Evolutionary conservation across 2,113 vertebrate species (phyloP), one percentile per base, ranked within the genome.

Genomic region (Poecilia latipinna): DNA sequence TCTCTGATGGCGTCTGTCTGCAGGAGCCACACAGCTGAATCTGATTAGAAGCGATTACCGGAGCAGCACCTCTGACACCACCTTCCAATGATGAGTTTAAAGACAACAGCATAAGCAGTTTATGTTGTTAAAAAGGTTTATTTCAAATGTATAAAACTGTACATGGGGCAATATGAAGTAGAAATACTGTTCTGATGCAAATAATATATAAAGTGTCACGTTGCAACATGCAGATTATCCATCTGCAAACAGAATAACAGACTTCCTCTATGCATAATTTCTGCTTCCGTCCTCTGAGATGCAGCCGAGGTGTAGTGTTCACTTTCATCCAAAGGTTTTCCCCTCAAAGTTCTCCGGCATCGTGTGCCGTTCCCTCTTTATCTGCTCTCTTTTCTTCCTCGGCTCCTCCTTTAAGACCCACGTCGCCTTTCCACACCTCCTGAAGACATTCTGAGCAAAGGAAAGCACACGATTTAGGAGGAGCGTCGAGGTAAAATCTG

Each of bases 361-460:
- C 93, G 24, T 91, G 95, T 0, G 65, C 67, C 54, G 66, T 78
- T 48, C 19, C 57, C 13, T 84, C 35, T 24, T 62, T 44, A 12
- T 37, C 72, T 7, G 37, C 8, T 7, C 74, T 39, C 0, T n/a
- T 26, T 28, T 6, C 81, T 65, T 78, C 90, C 77, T 70, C 65
- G 13, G 77, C 72, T 19, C 32, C 89, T 78, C 32, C 84, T 70
- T 91, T 85, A 3, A 69, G 80, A 22, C 93, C 94, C 51, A 70
- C 1, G 75, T 94, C 94, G 54, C 91, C 94, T 79, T 94, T 96
- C 96, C 95, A 96, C 54, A 89, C 91, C 93, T 96, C 95, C 22
- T 83, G 88, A 2, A 96, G 92, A 91, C 96, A 96, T 29, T 92
- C 96, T 96, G 88, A 33, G 68, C 48, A 61, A 82, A 28, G 63